Evolutionary conservation across 2,113 vertebrate genomes (phyloP), one percentile per base, ranked within the genome.

Genomic region (Cacatua alba): DNA sequence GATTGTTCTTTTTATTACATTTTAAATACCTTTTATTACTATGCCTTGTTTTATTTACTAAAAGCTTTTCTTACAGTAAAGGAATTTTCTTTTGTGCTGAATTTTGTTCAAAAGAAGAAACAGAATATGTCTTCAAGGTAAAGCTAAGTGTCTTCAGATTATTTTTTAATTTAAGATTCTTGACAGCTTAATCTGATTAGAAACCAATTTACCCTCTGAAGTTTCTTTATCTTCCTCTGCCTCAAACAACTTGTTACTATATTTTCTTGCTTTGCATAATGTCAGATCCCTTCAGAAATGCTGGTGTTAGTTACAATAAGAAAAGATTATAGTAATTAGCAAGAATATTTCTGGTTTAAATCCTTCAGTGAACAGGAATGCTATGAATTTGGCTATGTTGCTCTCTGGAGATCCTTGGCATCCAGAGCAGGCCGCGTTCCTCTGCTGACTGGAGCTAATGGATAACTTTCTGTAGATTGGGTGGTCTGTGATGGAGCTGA

Each of bases 31-130:
- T 78, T 87, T 31, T 48, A 10, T 53, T 83, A 21, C 49, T 55
- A 16, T n/a, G 33, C 49, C n/a, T 51, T 63, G 19, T 37, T 49
- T 48, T 70, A 31, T 41, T 59, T 88, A 24, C 49, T 70, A 71
- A 70, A 88, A 86, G 13, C 24, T 86, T 83, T 77, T 11, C 71
- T 67, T 92, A 16, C 8, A 46, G 44, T 76, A 57, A 80, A 70
- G 46, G 26, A 75, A 35, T 82, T 84, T 91, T 78, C 39, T n/a
- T 92, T 63, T 92, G 23, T 84, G 57, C 29, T 55, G 12, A 78
- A 37, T 71, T 94, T 91, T 86, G 9, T 79, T 92, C 60, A 70
- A 75, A 93, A 75, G 43, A 91, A 68, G 86, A 86, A 88, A 53
- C 19, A 67, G n/a, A 78, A 10, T 77, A 55, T 79, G 46, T 77